phyloP scores from a whole-genome alignment of 2,797 vertebrate genomes.

The Spinus olivaceus region DNA sequence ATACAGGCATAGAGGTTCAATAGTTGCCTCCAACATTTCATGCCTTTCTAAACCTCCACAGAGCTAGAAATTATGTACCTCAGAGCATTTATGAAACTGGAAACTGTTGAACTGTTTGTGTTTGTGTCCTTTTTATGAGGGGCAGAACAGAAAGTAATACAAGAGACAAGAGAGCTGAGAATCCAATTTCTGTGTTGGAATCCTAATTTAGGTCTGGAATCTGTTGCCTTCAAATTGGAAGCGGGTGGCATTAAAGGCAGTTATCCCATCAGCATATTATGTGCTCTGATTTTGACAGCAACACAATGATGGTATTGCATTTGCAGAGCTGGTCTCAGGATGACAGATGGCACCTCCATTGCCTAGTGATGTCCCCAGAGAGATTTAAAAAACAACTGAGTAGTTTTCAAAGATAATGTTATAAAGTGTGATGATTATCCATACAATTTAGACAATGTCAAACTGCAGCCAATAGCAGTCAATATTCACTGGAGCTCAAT shows the following conservation, averaged over 20 bases:
- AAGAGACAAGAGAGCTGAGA: not conserved
- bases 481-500: not conserved
- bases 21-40: not conserved
- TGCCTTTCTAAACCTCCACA: not conserved
- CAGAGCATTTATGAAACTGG: not conserved
- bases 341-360: conserved; percentile 21
- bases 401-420: not conserved
- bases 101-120: not conserved
- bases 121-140: not conserved
- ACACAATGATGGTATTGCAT: not conserved
- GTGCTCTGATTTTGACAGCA: conserved; percentile 4
- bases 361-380: not conserved
- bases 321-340: conserved; percentile 2
- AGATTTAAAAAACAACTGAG: conserved; percentile 11
- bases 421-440: not conserved
- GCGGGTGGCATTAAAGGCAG: not conserved
- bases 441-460: not conserved
- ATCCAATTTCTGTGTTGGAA: not conserved
- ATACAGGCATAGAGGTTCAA: not conserved
- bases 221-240: not conserved
- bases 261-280: not conserved
- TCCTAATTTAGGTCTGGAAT: not conserved
- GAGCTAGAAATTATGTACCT: not conserved
- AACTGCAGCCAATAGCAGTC: not conserved
- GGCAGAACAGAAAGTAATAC: not conserved